These are phyloP conservation scores for Dryoscopus gambensis DNA, from an alignment of 2,113 vertebrate genomes.

Conservation along the genomic window DNA sequence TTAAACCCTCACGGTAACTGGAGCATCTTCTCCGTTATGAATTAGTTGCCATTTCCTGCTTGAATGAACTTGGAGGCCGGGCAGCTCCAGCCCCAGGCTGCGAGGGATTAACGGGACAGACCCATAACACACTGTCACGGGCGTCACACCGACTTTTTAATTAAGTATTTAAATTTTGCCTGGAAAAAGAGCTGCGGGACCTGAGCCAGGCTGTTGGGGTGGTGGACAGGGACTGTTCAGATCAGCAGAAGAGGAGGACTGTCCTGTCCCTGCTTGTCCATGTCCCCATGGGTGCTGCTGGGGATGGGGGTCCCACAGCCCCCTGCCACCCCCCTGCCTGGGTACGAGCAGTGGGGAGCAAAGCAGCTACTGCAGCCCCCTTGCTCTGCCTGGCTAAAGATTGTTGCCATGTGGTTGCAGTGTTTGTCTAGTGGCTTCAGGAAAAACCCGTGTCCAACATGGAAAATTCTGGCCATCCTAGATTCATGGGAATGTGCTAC, in stretches of 20 bases:
- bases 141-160: not conserved
- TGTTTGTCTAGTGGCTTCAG: not conserved
- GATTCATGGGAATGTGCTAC: rapidly evolving
- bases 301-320: not conserved
- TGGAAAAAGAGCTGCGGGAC: not conserved
- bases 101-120: not conserved
- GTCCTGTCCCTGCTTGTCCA: not conserved
- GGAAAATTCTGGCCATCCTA: not conserved
- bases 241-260: not conserved
- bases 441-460: not conserved
- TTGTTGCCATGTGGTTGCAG: rapidly evolving
- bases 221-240: not conserved
- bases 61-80: not conserved
- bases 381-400: not conserved
- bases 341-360: rapidly evolving
- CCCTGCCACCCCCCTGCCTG: rapidly evolving
- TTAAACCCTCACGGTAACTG: not conserved
- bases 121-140: not conserved
- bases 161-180: not conserved
- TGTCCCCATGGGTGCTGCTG: not conserved
- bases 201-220: not conserved
- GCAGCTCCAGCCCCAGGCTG: not conserved
- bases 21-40: not conserved
- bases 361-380: not conserved
- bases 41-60: constrained; percentile 2